A percentile compares a stretch with the other conserved stretches of the same genome.
Conservation (phyloP, 2,888 invertebrate genomes). For the Euplexia lucipara region DNA sequence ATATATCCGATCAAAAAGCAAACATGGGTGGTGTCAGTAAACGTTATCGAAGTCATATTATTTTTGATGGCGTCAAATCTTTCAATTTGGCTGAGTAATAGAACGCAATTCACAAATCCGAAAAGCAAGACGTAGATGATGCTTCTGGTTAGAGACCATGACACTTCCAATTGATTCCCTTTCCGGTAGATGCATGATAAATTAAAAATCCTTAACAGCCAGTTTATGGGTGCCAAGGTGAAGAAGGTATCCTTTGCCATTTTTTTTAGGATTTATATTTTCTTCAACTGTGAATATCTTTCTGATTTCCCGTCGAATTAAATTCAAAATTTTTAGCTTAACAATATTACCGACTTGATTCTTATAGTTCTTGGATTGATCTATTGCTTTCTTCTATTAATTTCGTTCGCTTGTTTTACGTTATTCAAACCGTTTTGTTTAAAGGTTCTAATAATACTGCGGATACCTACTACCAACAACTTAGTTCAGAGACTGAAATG, state of each 20-base stretch:
- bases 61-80: constrained; percentile 3
- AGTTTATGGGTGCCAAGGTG: constrained; percentile 44
- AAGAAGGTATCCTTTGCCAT: constrained; percentile 45
- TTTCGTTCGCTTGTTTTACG: constrained; percentile 2
- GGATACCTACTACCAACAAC: neutral
- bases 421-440: constrained; percentile 9
- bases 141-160: constrained; percentile 32
- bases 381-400: constrained; percentile 4
- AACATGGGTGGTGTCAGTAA: constrained; percentile 51
- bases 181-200: constrained; percentile 46
- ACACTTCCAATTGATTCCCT: constrained; percentile 12
- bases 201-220: constrained; percentile 34
- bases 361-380: neutral
- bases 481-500: neutral
- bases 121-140: constrained; percentile 27
- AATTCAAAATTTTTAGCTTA: neutral
- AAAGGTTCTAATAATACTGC: constrained; percentile 21
- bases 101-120: constrained; percentile 31
- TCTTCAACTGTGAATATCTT: constrained; percentile 19
- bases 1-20: constrained; percentile 52
- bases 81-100: constrained; percentile 38
- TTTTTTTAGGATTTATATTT: constrained; percentile 32
- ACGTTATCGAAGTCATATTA: constrained; percentile 27
- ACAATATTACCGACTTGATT: constrained; percentile 31
- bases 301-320: neutral